A percentile compares a stretch with the other conserved stretches of the same genome.
phyloP scores from a whole-genome alignment of 1,140 invertebrate genomes.

The Drosophila sucinea region DNA sequence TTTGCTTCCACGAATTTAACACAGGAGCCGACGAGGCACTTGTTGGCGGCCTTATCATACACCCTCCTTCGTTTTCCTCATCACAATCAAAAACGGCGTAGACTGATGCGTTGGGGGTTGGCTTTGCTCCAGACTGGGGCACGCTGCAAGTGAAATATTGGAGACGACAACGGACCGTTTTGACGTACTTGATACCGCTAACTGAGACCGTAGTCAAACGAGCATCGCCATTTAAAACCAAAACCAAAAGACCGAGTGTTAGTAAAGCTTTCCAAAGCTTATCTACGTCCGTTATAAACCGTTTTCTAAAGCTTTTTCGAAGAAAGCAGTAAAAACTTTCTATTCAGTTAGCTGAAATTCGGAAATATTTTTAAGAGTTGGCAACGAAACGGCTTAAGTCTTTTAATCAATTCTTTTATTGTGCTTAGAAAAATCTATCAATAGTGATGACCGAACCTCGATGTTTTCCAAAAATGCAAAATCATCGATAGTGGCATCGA shows the following conservation, averaged over 20 bases:
- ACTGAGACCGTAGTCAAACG: slow-evolving; percentile 31
- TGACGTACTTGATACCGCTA: slow-evolving; percentile 45
- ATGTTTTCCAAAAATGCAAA: no score
- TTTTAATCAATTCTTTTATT: no score
- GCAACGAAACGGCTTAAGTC: no score
- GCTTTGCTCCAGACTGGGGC: neutral
- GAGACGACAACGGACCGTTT: slow-evolving; percentile 56
- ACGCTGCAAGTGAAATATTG: slow-evolving; percentile 6
- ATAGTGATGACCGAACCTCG: no score
- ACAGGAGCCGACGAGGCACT: neutral
- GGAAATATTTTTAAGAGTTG: no score
- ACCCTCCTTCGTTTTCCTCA: neutral
- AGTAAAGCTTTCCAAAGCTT: slow-evolving; percentile 19
- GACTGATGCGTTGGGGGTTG: neutral
- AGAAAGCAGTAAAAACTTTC: neutral
- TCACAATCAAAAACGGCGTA: neutral
- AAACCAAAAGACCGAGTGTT: slow-evolving; percentile 1
- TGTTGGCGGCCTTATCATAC: slow-evolving; percentile 10
- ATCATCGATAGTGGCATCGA: no score
- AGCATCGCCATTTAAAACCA: slow-evolving; percentile 30
- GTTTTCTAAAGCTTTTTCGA: neutral
- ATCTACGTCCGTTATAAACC: neutral
- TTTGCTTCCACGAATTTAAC: slow-evolving; percentile 41
- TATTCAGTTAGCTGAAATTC: neutral
- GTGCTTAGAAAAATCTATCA: no score